Evolutionary conservation across 2,888 invertebrate species (phyloP).

Genomic region (Timandra comae): DNA sequence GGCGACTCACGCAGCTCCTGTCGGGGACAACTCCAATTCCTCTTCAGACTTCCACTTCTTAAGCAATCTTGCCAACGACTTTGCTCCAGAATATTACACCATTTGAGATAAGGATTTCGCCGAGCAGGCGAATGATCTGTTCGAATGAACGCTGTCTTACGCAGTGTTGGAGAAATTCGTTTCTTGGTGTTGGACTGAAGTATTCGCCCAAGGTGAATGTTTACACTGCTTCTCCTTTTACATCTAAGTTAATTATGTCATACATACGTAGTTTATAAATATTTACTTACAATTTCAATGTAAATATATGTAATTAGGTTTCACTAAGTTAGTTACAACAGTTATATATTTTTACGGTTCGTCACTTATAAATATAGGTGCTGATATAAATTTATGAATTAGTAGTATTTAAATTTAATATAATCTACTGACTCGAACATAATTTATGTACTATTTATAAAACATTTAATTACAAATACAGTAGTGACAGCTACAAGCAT

Average conservation of each 20-base stretch:
- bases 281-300: conserved; percentile 34
- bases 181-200: conserved; percentile 31
- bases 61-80: conserved; percentile 93
- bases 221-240: conserved; percentile 38
- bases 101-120: conserved; percentile 77
- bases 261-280: conserved; percentile 36
- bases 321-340: conserved; percentile 13
- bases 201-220: conserved; percentile 51
- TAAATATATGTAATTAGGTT: conserved; percentile 43
- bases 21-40: conserved; percentile 90
- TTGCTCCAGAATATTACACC: conserved; percentile 92
- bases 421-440: too few relatives aligned
- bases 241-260: conserved; percentile 39
- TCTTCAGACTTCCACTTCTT: conserved; percentile 97
- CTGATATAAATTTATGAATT: conserved; percentile 6
- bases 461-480: too few relatives aligned
- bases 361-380: conserved; percentile 12
- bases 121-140: conserved; percentile 72
- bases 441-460: too few relatives aligned
- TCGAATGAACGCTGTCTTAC: conserved; percentile 47
- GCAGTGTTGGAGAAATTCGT: conserved; percentile 6
- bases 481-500: too few relatives aligned
- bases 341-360: conserved; percentile 12
- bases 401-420: conserved; percentile 3
- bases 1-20: conserved; percentile 67